These are phyloP conservation scores for Tenthredo amoena DNA, from an alignment of 2,888 invertebrate genomes.

Conservation along the genomic window DNA sequence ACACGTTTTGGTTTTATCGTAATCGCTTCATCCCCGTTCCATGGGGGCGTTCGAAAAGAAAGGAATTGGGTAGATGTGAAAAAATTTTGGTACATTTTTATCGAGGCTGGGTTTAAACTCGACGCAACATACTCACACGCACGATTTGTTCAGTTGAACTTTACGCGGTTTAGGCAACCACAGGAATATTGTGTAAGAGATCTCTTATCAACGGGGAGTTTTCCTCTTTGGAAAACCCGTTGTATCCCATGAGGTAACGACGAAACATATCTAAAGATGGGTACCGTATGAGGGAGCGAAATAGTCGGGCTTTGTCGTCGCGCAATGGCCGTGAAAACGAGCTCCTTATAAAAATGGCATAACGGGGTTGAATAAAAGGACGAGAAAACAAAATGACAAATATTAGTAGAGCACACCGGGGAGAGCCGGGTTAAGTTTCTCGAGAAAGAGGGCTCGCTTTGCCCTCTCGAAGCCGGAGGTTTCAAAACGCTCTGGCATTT, in stretches of 20 bases:
- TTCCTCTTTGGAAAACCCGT: neutral
- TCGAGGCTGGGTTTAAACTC: neutral
- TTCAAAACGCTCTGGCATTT: constrained; percentile 24
- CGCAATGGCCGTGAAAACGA: constrained; percentile 36
- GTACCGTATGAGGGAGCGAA: neutral
- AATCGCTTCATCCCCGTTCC: neutral
- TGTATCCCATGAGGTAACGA: neutral
- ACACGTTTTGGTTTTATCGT: neutral
- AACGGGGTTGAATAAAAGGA: neutral
- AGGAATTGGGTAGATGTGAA: neutral
- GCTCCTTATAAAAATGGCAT: constrained; percentile 34
- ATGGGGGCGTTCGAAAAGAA: neutral
- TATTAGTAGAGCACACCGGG: constrained; percentile 29
- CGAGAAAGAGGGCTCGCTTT: neutral
- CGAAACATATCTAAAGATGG: neutral
- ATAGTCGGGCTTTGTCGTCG: constrained; percentile 20
- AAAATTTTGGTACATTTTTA: neutral
- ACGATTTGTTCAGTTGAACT: constrained; percentile 21
- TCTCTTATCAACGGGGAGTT: neutral
- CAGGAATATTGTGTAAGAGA: neutral
- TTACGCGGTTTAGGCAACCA: neutral
- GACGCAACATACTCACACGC: neutral
- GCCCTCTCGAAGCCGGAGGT: neutral
- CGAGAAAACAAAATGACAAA: constrained; percentile 32
- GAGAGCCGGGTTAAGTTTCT: constrained; percentile 20